phyloP scores from a whole-genome alignment of 2,797 vertebrate species.

The Pempheris klunzingeri region DNA sequence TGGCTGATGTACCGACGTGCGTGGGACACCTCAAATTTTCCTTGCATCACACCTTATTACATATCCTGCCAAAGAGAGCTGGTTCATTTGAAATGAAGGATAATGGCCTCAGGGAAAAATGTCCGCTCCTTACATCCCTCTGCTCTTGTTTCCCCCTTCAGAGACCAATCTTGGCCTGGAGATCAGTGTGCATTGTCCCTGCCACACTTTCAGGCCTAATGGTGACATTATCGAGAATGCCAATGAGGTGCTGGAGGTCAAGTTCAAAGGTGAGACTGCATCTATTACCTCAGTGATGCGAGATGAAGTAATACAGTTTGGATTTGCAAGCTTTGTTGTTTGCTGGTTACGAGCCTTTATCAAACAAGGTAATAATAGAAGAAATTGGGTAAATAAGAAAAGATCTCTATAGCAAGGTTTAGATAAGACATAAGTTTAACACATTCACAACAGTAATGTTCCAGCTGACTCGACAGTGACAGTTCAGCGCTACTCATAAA shows the following conservation, averaged over 20 bases:
- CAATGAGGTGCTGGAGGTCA: constrained; percentile 95
- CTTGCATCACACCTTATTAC: constrained; percentile 42
- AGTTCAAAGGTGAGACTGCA: constrained; percentile 92
- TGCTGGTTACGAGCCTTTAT: background rate
- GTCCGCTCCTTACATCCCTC: constrained; percentile 40
- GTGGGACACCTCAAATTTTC: constrained; percentile 63
- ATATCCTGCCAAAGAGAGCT: constrained; percentile 31
- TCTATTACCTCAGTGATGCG: constrained; percentile 5
- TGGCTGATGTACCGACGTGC: constrained; percentile 96
- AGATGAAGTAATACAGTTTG: background rate
- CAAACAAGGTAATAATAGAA: too few species aligned
- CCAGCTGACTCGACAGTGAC: background rate
- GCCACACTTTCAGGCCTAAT: constrained; percentile 95
- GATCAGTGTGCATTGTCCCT: constrained; percentile 97
- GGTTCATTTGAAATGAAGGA: constrained; percentile 45
- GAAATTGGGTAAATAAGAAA: background rate
- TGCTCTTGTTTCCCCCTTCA: constrained; percentile 77
- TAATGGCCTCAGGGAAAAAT: constrained; percentile 42
- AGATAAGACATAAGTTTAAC: background rate
- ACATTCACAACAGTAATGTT: background rate
- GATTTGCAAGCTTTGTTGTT: background rate
- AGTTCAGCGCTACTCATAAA: background rate
- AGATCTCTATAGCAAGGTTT: background rate
- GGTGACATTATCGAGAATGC: constrained; percentile 94
- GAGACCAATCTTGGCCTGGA: constrained; percentile 96